Conservation (phyloP, 2,797 vertebrate species). For the Eulemur albifrons region DNA sequence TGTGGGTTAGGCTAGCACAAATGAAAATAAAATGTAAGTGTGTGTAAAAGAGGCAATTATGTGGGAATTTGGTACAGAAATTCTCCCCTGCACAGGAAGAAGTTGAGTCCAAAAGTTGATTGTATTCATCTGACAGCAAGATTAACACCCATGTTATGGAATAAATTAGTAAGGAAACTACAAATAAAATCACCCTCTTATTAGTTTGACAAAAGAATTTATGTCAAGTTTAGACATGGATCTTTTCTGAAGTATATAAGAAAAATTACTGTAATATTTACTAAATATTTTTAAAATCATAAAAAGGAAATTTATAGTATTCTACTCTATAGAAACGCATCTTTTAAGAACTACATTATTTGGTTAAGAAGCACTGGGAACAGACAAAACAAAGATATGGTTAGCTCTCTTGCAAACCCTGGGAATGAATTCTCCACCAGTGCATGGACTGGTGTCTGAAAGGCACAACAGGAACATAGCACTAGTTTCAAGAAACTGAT, state of each 20-base stretch:
- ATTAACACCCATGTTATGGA: conserved; percentile 68
- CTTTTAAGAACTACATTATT: conserved; percentile 49
- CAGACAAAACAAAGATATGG: conserved; percentile 12
- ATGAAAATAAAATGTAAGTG: conserved; percentile 63
- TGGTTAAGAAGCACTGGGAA: not conserved
- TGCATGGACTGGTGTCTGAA: not conserved
- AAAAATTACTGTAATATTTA: conserved; percentile 29
- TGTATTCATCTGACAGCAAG: conserved; percentile 61
- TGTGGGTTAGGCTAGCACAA: not conserved
- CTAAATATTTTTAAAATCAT: not conserved
- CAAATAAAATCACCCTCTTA: conserved; percentile 53
- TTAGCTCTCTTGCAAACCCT: not conserved
- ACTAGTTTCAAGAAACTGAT: conserved; percentile 21
- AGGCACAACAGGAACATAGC: not conserved
- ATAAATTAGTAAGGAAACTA: conserved; percentile 67
- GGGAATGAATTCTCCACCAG: not conserved
- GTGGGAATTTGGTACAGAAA: conserved; percentile 56
- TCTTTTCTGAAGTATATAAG: conserved; percentile 31
- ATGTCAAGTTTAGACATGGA: conserved; percentile 12
- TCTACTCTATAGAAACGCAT: not conserved
- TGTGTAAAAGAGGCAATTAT: conserved; percentile 58
- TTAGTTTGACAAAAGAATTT: conserved; percentile 62
- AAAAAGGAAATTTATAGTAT: conserved; percentile 25
- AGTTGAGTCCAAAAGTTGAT: conserved; percentile 59
- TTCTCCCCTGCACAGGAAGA: conserved; percentile 58